A percentile compares a stretch with the other conserved stretches of the same genome.
These are phyloP conservation scores for Crotalus viridis DNA, from an alignment of 2,113 vertebrate genomes.

Conservation along the genomic window DNA sequence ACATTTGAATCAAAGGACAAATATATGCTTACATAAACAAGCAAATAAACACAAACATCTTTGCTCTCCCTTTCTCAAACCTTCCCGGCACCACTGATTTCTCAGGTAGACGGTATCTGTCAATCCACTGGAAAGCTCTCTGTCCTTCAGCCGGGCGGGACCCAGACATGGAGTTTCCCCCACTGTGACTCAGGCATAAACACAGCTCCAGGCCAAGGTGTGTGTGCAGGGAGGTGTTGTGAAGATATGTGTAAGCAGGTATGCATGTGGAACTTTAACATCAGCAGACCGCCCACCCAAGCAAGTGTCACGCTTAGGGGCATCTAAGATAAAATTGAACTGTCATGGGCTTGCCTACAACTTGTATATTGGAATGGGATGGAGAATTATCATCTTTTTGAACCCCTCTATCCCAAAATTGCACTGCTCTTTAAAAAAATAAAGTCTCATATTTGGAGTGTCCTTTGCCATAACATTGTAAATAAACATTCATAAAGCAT, in stretches of 20 bases:
- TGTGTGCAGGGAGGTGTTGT: constrained; percentile 24
- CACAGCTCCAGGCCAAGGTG: constrained; percentile 35
- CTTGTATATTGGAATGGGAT: not conserved
- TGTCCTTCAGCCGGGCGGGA: constrained; percentile 28
- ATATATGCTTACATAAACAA: not conserved
- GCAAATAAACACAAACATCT: not conserved
- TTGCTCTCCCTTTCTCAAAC: not conserved
- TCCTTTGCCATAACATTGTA: not conserved
- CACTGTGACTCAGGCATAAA: constrained; percentile 37
- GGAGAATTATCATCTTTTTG: not conserved
- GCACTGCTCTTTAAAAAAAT: not conserved
- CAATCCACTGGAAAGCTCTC: constrained; percentile 14
- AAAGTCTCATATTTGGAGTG: not conserved
- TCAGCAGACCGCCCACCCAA: constrained; percentile 2
- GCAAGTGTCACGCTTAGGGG: not conserved
- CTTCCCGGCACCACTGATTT: not conserved
- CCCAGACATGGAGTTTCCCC: constrained; percentile 31
- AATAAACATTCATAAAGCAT: not conserved
- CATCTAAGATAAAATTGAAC: not conserved
- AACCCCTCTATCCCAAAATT: not conserved
- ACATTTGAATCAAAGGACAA: not conserved
- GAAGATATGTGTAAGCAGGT: constrained; percentile 25
- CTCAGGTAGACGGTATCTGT: constrained; percentile 17
- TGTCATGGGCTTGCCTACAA: not conserved
- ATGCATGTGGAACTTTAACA: constrained; percentile 26